Evolutionary conservation across 1,140 invertebrate genomes (phyloP).

Genomic region (Neodiprion fabricii): DNA sequence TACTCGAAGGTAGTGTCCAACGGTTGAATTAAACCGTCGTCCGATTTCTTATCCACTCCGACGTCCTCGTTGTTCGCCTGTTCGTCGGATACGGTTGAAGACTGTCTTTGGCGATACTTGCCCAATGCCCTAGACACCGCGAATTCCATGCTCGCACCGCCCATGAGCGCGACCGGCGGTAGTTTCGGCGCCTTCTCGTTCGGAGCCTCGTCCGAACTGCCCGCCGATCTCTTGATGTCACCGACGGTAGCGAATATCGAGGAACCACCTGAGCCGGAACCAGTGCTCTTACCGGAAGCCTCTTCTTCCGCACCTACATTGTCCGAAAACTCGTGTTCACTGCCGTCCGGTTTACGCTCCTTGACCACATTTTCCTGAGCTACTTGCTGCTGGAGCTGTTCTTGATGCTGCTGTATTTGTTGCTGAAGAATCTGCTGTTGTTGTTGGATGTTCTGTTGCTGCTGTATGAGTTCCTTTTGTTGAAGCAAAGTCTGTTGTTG

Average conservation of each 20-base stretch:
- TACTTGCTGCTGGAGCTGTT: slow-evolving; percentile 46
- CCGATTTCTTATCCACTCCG: slow-evolving; percentile 56
- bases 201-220: slow-evolving; percentile 54
- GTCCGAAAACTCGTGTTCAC: slow-evolving; percentile 63
- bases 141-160: slow-evolving; percentile 78
- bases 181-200: slow-evolving; percentile 65
- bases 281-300: slow-evolving; percentile 64
- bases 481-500: slow-evolving; percentile 32
- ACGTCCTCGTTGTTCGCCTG: slow-evolving; percentile 63
- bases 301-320: slow-evolving; percentile 64
- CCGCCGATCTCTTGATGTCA: slow-evolving; percentile 70
- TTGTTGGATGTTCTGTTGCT: slow-evolving; percentile 42
- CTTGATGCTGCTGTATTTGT: slow-evolving; percentile 51
- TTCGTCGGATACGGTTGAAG: slow-evolving; percentile 72
- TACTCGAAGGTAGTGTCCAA: slow-evolving; percentile 48
- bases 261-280: slow-evolving; percentile 65
- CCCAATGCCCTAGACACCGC: slow-evolving; percentile 82
- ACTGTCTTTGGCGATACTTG: slow-evolving; percentile 80
- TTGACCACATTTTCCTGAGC: slow-evolving; percentile 50
- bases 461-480: slow-evolving; percentile 22
- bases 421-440: slow-evolving; percentile 52
- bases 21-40: slow-evolving; percentile 36
- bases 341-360: slow-evolving; percentile 43
- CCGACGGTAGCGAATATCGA: slow-evolving; percentile 77
- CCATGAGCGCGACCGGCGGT: slow-evolving; percentile 63